Base-by-base conservation (phyloP, 2,797 vertebrate species). In the Smutsia temminckii region DNA sequence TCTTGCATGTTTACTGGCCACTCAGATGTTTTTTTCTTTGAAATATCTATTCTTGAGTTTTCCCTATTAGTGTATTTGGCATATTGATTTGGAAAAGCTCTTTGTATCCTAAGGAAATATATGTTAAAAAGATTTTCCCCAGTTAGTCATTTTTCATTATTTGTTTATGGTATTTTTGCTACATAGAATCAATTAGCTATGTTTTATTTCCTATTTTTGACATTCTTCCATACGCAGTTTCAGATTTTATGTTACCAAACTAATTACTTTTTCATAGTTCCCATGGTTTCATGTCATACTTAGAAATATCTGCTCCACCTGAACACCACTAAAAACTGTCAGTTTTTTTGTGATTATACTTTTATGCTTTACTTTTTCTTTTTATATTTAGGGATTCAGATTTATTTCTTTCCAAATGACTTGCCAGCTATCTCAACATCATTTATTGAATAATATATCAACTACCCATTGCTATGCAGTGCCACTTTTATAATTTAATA, bases 371-470 rank as follows among this genome's bases (percentile, higher is more conserved):
- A 59, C 29, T 92, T 90, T 85, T 79, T 66, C 6, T 83, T 96
- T 91, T 94, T 89, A 86, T 34, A 84, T 46, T 89, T 91, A 77
- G 59, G 4, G 79, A 89, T 89, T 20, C 8, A 71, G 13, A 71
- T 63, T 83, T 90, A 77, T 57, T 89, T 81, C 94, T 95, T 94
- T 84, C 75, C 57, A 96, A 74, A 86, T 84, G 64, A 92, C 29
- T 81, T 93, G 6, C 57, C 66, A 74, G 37, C n/a, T 77, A 23
- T 75, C 53, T 72, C 55, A 92, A 79, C 51, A 83, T 69, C 40
- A 63, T 49, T 94, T 80, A 85, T 13, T 64, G 55, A 95, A 81
- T 53, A 85, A 74, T 37, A 53, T 49, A 57, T 61, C 42, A 95
- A 59, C 37, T 88, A 66, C 1, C 23, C 32, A 79, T 7, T 92